Evolutionary conservation across 92 coral and sea anemone species (phyloP).

Genomic region (Metridium senile): DNA sequence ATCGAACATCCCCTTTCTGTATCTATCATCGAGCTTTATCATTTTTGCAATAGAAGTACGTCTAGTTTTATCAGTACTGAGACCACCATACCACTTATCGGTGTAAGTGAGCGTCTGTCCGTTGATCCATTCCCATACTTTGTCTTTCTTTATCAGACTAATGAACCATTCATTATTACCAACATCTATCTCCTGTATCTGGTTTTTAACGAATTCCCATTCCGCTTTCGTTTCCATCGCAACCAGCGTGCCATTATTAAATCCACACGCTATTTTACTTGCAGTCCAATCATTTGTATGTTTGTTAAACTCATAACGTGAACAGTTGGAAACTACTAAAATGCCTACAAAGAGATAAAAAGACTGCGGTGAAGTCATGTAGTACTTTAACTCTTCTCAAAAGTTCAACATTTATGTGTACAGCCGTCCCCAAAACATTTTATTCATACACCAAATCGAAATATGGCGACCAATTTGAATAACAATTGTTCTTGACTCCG

Average conservation of each 20-base stretch:
- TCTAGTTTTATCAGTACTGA: no score
- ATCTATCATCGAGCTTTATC: neutral
- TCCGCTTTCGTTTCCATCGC: slow-evolving; percentile 44
- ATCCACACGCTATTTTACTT: slow-evolving; percentile 1
- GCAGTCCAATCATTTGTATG: neutral
- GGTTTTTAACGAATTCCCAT: slow-evolving; percentile 32
- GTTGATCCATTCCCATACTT: neutral
- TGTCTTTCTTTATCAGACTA: neutral
- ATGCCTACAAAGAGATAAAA: neutral
- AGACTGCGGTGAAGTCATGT: no score
- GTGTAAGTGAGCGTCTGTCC: neutral
- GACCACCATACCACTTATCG: neutral
- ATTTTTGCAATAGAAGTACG: no score
- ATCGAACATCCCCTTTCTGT: neutral
- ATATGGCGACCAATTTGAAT: no score
- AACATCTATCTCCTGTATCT: slow-evolving; percentile 48
- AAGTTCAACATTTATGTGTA: no score
- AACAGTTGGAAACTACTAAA: neutral
- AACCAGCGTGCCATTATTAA: slow-evolving; percentile 44
- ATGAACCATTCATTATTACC: slow-evolving; percentile 56
- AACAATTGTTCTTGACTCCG: no score
- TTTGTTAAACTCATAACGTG: neutral
- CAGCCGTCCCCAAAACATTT: no score
- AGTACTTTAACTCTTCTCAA: no score
- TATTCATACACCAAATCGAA: no score